Conservation (phyloP, 2,888 invertebrate genomes). For the Acronicta aceris region DNA sequence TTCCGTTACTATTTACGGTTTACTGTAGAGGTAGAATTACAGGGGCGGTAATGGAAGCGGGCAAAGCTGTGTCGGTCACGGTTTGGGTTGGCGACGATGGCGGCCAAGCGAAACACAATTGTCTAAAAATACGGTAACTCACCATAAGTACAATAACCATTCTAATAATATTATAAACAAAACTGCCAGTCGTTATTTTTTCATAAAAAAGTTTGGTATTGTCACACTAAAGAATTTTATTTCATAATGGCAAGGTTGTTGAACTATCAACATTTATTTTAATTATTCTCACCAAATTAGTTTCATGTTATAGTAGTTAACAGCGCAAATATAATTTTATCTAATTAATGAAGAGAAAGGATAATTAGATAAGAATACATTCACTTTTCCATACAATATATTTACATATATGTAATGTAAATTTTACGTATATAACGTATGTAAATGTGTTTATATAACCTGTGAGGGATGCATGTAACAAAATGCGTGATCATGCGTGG, state of each 20-base stretch:
- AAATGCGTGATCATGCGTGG: constrained; percentile 41
- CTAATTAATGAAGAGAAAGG: constrained; percentile 21
- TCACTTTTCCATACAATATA: constrained; percentile 31
- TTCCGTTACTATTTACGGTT: constrained; percentile 21
- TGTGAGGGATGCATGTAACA: constrained; percentile 32
- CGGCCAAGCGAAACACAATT: constrained; percentile 63
- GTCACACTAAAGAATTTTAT: no score
- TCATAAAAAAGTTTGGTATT: no score
- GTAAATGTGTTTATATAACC: constrained; percentile 35
- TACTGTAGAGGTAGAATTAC: constrained; percentile 11
- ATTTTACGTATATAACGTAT: constrained; percentile 31
- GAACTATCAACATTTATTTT: not conserved
- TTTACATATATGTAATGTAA: no score
- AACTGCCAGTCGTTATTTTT: no score
- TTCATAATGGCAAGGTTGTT: no score
- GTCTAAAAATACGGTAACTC: constrained; percentile 64
- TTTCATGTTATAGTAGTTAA: constrained; percentile 14
- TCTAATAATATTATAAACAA: not conserved
- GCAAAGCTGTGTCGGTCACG: constrained; percentile 51
- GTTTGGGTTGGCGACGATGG: constrained; percentile 48
- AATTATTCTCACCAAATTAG: constrained; percentile 26
- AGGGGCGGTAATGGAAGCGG: constrained; percentile 42
- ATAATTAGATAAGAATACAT: constrained; percentile 16
- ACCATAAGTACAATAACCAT: constrained; percentile 37
- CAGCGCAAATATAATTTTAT: constrained; percentile 20